phyloP scores from a whole-genome alignment of 2,888 invertebrate species.

The Amblyjoppa proteus region DNA sequence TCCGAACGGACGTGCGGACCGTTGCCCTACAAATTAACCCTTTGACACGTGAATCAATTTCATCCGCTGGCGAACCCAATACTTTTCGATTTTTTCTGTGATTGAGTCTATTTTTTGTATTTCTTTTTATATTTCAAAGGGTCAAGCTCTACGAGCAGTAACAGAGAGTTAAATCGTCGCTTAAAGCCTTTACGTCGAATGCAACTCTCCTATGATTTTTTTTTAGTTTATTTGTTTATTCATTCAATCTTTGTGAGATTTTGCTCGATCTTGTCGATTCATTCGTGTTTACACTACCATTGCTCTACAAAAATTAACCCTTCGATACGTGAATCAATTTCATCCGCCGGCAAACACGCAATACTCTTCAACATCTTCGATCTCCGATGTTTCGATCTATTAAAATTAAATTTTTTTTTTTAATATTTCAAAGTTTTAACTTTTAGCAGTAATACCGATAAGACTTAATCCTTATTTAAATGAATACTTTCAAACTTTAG shows the following conservation, averaged over 20 bases:
- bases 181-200: too few species aligned
- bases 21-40: conserved; percentile 45
- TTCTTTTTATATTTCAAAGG: too few species aligned
- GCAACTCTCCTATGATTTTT: too few species aligned
- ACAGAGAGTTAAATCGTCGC: neutral
- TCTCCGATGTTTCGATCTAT: neutral
- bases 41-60: conserved; percentile 34
- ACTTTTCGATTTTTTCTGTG: neutral
- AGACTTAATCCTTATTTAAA: neutral
- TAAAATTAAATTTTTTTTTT: neutral
- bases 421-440: neutral
- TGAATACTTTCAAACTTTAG: too few species aligned
- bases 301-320: conserved; percentile 47
- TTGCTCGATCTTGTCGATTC: too few species aligned
- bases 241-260: too few species aligned
- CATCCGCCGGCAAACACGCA: neutral
- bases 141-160: too few species aligned
- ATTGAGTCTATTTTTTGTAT: neutral
- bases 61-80: neutral
- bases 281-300: too few species aligned
- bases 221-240: too few species aligned
- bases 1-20: neutral
- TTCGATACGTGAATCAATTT: conserved; percentile 32
- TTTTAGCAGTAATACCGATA: neutral
- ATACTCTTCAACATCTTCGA: neutral